Percentiles rank a stretch among this genome's conserved stretches.
phyloP scores from a whole-genome alignment of 2,113 vertebrate genomes.

The Larimichthys polyactis region DNA sequence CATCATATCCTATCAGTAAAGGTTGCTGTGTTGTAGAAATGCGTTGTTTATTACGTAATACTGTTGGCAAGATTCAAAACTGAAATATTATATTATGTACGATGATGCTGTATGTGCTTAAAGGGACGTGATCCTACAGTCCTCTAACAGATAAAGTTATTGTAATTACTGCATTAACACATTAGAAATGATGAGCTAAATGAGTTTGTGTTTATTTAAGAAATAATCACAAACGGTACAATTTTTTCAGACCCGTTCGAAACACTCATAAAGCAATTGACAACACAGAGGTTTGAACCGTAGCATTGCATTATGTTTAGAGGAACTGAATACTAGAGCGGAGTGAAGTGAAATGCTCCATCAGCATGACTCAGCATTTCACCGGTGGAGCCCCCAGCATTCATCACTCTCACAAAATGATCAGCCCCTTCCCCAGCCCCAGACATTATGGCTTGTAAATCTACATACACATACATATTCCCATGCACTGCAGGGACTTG shows the following conservation, averaged over 20 bases:
- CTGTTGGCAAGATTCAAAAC: not conserved
- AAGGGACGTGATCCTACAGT: not conserved
- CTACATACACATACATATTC: slow-evolving; percentile 9
- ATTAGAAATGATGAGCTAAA: not conserved
- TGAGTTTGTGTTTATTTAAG: no score
- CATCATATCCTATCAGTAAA: not conserved
- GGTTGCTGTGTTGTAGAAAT: not conserved
- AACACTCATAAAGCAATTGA: not conserved
- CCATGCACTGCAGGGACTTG: slow-evolving; percentile 1
- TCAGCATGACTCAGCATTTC: slow-evolving; percentile 75
- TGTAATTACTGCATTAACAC: not conserved
- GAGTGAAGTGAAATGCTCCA: slow-evolving; percentile 55
- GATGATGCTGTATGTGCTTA: not conserved
- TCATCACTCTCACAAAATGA: slow-evolving; percentile 34
- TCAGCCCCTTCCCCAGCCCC: slow-evolving; percentile 8
- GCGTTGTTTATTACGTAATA: not conserved
- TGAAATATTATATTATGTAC: not conserved
- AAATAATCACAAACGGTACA: not conserved
- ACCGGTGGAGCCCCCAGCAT: slow-evolving; percentile 32
- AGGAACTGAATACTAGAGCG: slow-evolving; percentile 16
- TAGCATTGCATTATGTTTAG: not conserved
- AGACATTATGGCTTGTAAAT: slow-evolving; percentile 23
- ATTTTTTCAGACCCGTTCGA: not conserved
- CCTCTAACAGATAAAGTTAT: no score
- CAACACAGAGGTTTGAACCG: not conserved